Percentiles rank a stretch among this genome's conserved stretches.
phyloP scores from a whole-genome alignment of 1,140 invertebrate genomes.

The Harlomillsia oculata region DNA sequence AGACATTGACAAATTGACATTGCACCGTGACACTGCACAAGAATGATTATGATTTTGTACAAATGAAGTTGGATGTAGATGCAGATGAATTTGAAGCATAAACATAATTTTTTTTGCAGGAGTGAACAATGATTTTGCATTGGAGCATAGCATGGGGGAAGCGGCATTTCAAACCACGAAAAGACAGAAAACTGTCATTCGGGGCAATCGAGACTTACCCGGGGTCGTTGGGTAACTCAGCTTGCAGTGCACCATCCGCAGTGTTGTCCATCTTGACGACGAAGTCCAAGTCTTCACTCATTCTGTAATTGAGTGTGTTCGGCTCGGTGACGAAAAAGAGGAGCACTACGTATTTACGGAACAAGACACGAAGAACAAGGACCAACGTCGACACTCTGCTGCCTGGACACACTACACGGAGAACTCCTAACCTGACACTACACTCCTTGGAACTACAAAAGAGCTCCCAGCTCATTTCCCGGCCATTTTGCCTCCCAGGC shows the following conservation, averaged over 20 bases:
- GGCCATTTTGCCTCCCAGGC: constrained; percentile 32
- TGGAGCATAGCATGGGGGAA: too few species aligned
- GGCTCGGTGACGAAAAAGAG: neutral
- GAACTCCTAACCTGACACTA: constrained; percentile 31
- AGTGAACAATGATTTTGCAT: too few species aligned
- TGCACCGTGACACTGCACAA: too few species aligned
- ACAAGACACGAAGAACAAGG: neutral
- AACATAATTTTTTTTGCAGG: too few species aligned
- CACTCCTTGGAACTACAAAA: constrained; percentile 30
- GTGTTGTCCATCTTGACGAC: constrained; percentile 48
- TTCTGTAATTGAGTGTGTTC: constrained; percentile 7
- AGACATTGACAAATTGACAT: too few species aligned
- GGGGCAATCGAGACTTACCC: too few species aligned
- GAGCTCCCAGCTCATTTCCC: constrained; percentile 26
- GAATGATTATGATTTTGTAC: too few species aligned
- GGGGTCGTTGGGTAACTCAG: constrained; percentile 79
- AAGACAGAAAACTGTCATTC: too few species aligned
- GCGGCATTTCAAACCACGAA: too few species aligned
- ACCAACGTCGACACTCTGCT: neutral
- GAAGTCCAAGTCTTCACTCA: constrained; percentile 36
- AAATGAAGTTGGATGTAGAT: too few species aligned
- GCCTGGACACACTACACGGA: constrained; percentile 24
- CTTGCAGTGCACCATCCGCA: constrained; percentile 57
- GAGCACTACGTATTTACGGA: neutral
- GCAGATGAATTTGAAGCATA: too few species aligned